These are phyloP conservation scores for Aphelinus certus DNA, from an alignment of 1,140 invertebrate genomes.

Conservation along the genomic window DNA sequence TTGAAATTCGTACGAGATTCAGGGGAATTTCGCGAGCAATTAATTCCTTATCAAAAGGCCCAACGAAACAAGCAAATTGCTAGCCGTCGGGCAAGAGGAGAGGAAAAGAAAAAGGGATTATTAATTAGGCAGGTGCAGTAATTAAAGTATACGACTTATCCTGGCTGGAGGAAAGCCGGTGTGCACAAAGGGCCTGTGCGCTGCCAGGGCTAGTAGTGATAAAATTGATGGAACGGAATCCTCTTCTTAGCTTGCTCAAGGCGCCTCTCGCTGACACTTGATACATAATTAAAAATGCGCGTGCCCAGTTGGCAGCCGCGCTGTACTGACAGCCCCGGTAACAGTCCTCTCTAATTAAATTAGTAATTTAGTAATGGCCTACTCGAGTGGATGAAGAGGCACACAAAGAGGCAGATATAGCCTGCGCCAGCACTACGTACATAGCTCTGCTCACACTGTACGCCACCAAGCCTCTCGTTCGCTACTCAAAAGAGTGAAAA, in stretches of 20 bases:
- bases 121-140: constrained; percentile 15
- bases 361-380: constrained; percentile 39
- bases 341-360: constrained; percentile 37
- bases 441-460: not conserved
- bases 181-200: constrained; percentile 11
- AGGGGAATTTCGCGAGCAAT: constrained; percentile 18
- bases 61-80: not conserved
- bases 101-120: not conserved
- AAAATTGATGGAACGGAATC: constrained; percentile 33
- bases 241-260: not conserved
- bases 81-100: not conserved
- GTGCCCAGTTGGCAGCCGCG: not conserved
- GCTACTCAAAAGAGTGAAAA: constrained; percentile 21
- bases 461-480: no score
- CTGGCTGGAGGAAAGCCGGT: not conserved
- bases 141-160: not conserved
- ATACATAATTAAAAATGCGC: constrained; percentile 36
- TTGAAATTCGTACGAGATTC: not conserved
- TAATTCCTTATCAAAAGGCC: constrained; percentile 26
- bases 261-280: constrained; percentile 2
- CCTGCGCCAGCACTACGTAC: not conserved
- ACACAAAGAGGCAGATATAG: constrained; percentile 10
- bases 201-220: not conserved
- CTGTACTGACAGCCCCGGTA: not conserved
- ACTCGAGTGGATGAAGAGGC: not conserved